A percentile compares a stretch with the other conserved stretches of the same genome.
Conservation (phyloP, 2,797 vertebrate species). For the Clamator glandarius region DNA sequence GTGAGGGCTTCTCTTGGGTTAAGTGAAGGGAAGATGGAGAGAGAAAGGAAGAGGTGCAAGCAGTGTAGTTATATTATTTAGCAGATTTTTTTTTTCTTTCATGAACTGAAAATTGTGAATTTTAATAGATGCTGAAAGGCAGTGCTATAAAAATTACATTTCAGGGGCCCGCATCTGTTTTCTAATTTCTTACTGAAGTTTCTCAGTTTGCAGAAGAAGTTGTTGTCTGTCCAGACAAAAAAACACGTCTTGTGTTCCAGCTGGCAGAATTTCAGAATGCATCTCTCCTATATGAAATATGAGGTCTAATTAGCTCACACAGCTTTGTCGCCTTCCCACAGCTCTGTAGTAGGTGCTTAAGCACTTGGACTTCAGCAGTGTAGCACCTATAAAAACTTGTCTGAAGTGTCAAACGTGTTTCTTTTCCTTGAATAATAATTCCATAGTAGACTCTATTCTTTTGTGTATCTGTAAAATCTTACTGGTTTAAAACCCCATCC, state of each 20-base stretch:
- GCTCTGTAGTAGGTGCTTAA: neutral
- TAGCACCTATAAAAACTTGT: neutral
- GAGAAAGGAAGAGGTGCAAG: neutral
- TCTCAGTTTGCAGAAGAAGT: neutral
- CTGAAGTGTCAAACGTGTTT: neutral
- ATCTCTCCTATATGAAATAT: neutral
- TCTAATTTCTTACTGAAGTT: neutral
- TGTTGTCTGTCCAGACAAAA: neutral
- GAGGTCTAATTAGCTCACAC: neutral
- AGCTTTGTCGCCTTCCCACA: neutral
- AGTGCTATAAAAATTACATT: neutral
- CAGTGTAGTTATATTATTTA: neutral
- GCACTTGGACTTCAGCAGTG: neutral
- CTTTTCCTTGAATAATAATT: neutral
- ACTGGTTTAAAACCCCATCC: neutral
- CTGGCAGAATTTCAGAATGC: neutral
- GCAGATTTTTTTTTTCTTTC: neutral
- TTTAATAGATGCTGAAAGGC: neutral
- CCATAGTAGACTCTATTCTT: neutral
- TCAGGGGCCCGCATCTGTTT: neutral
- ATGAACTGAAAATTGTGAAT: neutral
- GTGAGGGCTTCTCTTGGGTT: neutral
- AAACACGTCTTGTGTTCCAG: neutral
- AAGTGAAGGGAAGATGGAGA: neutral
- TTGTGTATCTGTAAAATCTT: neutral